These are phyloP conservation scores for Drosophila virilis DNA, from an alignment of 1,140 invertebrate genomes.

Conservation along the genomic window DNA sequence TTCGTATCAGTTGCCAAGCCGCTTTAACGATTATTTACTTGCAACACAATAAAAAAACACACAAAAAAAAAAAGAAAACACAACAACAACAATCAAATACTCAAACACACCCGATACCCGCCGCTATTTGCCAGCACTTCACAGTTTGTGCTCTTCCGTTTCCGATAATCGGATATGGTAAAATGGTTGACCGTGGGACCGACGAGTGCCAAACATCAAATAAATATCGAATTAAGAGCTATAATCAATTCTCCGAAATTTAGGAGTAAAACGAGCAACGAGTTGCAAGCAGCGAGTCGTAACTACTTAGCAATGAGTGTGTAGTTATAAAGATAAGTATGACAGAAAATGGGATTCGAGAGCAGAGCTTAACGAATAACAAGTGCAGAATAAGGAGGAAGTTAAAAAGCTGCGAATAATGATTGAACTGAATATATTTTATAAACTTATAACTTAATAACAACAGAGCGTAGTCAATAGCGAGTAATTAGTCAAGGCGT, in stretches of 20 bases:
- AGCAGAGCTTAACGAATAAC: not conserved
- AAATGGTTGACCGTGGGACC: constrained; percentile 39
- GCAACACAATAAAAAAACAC: constrained; percentile 15
- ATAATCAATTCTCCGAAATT: not conserved
- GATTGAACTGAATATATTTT: too few species aligned
- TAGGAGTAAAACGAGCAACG: not conserved
- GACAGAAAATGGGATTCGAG: not conserved
- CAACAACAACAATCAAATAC: not conserved
- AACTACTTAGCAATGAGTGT: too few species aligned
- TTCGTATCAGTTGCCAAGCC: constrained; percentile 34
- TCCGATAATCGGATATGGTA: constrained; percentile 49
- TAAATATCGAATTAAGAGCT: too few species aligned
- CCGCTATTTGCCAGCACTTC: constrained; percentile 28
- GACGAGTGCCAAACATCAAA: constrained; percentile 18
- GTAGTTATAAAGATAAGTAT: too few species aligned
- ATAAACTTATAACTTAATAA: too few species aligned
- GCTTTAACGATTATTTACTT: constrained; percentile 30
- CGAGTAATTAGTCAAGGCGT: too few species aligned
- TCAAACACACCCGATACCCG: not conserved
- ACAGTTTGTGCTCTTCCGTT: constrained; percentile 49
- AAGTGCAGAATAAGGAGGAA: too few species aligned
- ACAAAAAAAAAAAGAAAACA: constrained; percentile 4
- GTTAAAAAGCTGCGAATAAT: too few species aligned
- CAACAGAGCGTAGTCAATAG: too few species aligned
- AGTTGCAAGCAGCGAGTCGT: not conserved